phyloP scores from a whole-genome alignment of 2,888 invertebrate genomes.

The Colostygia pectinataria region DNA sequence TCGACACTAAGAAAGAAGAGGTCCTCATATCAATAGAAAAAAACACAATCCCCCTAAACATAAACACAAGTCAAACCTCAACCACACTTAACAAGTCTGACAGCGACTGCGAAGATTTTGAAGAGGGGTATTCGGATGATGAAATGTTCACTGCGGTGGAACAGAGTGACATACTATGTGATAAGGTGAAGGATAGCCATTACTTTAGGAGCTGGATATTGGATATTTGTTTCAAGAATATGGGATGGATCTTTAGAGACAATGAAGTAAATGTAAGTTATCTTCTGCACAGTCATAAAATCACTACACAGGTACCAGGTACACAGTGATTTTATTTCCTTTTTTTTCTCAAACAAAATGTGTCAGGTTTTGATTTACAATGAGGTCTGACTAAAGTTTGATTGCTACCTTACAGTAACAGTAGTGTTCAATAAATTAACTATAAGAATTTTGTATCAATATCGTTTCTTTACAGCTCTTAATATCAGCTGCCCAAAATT shows the following conservation, averaged over 20 bases:
- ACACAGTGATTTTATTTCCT: too few species aligned
- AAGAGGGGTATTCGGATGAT: conserved; percentile 76
- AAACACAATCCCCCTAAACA: conserved; percentile 48
- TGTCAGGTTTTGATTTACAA: too few species aligned
- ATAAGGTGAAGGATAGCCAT: conserved; percentile 47
- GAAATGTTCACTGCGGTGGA: conserved; percentile 60
- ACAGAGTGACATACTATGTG: conserved; percentile 34
- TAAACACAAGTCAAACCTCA: conserved; percentile 21
- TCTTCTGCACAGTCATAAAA: too few species aligned
- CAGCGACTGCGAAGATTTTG: conserved; percentile 66
- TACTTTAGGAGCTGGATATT: conserved; percentile 84
- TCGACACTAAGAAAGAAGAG: conserved; percentile 86
- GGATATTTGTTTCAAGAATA: conserved; percentile 84
- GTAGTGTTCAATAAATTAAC: too few species aligned
- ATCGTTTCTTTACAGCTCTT: too few species aligned
- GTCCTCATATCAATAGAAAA: conserved; percentile 82
- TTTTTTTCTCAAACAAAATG: too few species aligned
- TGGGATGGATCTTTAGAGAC: conserved; percentile 69
- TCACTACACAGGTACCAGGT: too few species aligned
- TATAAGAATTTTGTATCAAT: too few species aligned
- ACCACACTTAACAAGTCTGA: conserved; percentile 34
- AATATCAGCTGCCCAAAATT: too few species aligned
- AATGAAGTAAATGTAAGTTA: conserved; percentile 57
- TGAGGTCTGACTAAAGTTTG: too few species aligned
- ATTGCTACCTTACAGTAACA: too few species aligned